Evolutionary conservation across 2,888 invertebrate species (phyloP).

Genomic region (Schizaphis graminum): DNA sequence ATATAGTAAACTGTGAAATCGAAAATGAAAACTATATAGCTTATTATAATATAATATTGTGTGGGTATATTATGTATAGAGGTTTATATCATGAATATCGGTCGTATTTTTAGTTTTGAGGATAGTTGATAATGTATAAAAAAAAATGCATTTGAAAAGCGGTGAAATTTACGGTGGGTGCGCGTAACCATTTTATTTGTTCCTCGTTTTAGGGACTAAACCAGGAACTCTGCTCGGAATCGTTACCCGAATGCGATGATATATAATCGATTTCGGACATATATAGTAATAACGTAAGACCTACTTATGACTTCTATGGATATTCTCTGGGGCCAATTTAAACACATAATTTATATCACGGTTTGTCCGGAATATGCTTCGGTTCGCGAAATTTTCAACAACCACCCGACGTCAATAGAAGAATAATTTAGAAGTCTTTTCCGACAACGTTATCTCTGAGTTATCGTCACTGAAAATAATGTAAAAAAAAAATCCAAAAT

Average conservation of each 20-base stretch:
- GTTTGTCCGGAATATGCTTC: background rate
- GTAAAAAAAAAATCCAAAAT: background rate
- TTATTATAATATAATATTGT: background rate
- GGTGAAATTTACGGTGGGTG: background rate
- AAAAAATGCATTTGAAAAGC: background rate
- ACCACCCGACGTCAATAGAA: background rate
- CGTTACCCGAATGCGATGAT: background rate
- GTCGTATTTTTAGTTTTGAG: background rate
- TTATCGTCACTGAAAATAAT: background rate
- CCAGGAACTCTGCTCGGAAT: background rate
- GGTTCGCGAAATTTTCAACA: background rate
- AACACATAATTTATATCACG: background rate
- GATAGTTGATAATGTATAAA: conserved; percentile 10
- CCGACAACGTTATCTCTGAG: background rate
- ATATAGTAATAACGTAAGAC: background rate
- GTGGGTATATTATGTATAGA: background rate
- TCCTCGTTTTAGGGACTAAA: background rate
- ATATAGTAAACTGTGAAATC: background rate
- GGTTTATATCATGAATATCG: background rate
- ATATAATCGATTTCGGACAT: background rate
- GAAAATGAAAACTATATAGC: background rate
- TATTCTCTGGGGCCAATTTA: background rate
- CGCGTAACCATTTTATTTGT: conserved; percentile 1
- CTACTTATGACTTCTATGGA: conserved; percentile 1
- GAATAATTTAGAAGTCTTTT: background rate